Evolutionary conservation across 2,888 invertebrate species (phyloP), one percentile per base, ranked within the genome.

Genomic region (Euclidia mi): DNA sequence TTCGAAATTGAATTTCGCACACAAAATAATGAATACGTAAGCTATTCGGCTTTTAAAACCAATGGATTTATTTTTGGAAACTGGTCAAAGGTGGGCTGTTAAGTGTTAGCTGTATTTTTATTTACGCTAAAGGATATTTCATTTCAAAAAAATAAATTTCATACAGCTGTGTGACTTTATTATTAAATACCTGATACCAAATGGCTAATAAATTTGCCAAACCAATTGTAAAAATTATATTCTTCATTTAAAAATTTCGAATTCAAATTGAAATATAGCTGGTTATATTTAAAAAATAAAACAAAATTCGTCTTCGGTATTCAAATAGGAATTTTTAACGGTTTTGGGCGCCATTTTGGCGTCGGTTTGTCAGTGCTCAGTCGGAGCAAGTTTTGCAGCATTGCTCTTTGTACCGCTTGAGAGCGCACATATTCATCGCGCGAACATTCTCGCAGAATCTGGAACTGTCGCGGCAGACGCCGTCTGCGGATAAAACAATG

Each of bases 391-490:
- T 97, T 76, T 96, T 96, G 95, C 98, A 99, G 91, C 99, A 99
- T 84, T 97, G 98, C 81, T 96, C 96, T 85, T 96, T 96, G 90
- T 98, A 98, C 34, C 97, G 96, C 77, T 96, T 48, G 96, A 95
- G n/a, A n/a, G n/a, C n/a, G n/a, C n/a, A n/a, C n/a, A n/a, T n/a
- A n/a, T n/a, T n/a, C n/a, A n/a, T n/a, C n/a, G n/a, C n/a, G 73
- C 97, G 97, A 15, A 98, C 98, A 82, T 98, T 98, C 78, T 96
- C 96, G 91, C 98, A 99, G 89, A 97, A 97, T 72, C 96, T 96
- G 42, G 98, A 98, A 37, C 96, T 95, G 87, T 98, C 98, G 78
- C 96, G 96, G 91, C 98, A 98, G 45, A 96, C 95, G 64, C 95
- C 94, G 82, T 95, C 96, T 96, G 91, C 65, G 41, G 34, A 55